Conservation (phyloP, 2,888 invertebrate species). For the Ophion slaviceki region DNA sequence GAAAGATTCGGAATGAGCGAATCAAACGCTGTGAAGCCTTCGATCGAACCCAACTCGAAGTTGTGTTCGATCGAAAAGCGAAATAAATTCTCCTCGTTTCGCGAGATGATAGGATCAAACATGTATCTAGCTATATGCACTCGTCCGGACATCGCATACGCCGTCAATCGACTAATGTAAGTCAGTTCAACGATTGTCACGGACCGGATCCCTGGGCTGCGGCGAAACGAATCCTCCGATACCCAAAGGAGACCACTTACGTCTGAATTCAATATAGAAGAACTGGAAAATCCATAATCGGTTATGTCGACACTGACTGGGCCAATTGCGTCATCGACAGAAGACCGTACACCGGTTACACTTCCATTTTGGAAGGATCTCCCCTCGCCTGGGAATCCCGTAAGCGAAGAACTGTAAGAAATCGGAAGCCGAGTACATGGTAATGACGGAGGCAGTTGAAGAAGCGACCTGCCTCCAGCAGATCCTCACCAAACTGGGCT, state of each 20-base stretch:
- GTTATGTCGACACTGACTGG: conserved; percentile 75
- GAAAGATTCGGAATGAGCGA: too few species aligned
- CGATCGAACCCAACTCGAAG: too few species aligned
- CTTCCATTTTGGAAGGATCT: conserved; percentile 56
- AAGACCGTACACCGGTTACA: conserved; percentile 69
- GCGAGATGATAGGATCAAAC: too few species aligned
- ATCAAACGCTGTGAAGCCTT: too few species aligned
- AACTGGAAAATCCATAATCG: conserved; percentile 48
- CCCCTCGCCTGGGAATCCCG: conserved; percentile 60
- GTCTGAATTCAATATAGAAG: conserved; percentile 65
- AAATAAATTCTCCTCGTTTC: too few species aligned
- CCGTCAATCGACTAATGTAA: too few species aligned
- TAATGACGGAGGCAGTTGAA: conserved; percentile 52
- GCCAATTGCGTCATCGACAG: conserved; percentile 60
- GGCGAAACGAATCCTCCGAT: conserved; percentile 73
- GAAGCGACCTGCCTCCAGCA: conserved; percentile 26
- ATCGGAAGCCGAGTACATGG: conserved; percentile 36
- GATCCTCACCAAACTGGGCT: neutral
- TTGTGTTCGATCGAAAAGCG: too few species aligned
- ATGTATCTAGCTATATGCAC: too few species aligned
- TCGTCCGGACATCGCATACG: conserved; percentile 19
- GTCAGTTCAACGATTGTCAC: too few species aligned
- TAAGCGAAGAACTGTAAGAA: conserved; percentile 64
- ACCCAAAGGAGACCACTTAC: conserved; percentile 70
- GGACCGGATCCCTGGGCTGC: conserved; percentile 66